These are phyloP conservation scores for Antheraea pernyi DNA, from an alignment of 1,140 invertebrate species.

Conservation along the genomic window DNA sequence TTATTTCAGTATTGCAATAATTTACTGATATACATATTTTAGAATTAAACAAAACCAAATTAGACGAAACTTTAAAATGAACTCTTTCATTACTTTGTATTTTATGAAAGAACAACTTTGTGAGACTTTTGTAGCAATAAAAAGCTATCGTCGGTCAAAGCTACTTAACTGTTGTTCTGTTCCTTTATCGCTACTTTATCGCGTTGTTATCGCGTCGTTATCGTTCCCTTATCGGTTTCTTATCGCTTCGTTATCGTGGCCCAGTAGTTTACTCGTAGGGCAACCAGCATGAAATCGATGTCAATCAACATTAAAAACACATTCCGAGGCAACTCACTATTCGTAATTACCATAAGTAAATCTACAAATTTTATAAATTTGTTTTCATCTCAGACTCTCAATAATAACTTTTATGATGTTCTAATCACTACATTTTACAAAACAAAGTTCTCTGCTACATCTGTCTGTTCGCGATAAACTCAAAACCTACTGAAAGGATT, in stretches of 20 bases:
- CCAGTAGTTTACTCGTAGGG: conserved; percentile 39
- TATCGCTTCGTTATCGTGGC: conserved; percentile 38
- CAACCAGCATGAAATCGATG: conserved; percentile 39
- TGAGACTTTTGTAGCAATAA: not conserved
- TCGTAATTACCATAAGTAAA: not conserved
- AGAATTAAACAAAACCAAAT: not conserved
- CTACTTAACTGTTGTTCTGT: conserved; percentile 1
- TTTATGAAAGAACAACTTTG: not conserved
- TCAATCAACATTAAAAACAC: conserved; percentile 32
- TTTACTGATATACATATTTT: no score
- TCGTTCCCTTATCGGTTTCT: conserved; percentile 31
- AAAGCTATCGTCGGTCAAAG: not conserved
- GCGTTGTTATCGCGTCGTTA: conserved; percentile 15
- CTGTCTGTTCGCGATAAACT: no score
- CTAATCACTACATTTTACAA: no score
- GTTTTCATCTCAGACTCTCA: not conserved
- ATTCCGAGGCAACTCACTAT: conserved; percentile 8
- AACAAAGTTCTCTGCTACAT: no score
- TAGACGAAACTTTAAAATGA: not conserved
- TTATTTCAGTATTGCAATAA: no score
- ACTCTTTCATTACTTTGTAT: not conserved
- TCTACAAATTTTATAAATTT: not conserved
- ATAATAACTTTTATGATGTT: no score
- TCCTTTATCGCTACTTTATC: conserved; percentile 19
- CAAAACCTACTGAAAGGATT: no score